Conservation (phyloP, 2,797 vertebrate species). For the Chaetophractus vellerosus region DNA sequence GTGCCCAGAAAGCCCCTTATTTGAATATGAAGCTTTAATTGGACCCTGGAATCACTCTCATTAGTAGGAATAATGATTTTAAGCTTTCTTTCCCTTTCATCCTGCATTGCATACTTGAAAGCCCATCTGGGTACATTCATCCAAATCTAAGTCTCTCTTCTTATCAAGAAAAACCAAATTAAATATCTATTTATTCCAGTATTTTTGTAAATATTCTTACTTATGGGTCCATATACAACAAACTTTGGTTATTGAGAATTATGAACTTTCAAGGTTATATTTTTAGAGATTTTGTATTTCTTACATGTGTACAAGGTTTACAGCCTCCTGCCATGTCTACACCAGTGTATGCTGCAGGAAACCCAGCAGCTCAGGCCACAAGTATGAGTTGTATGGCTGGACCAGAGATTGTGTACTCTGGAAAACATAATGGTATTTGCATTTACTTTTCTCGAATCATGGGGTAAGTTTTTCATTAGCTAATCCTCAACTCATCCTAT, state of each 20-base stretch:
- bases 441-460: conserved; percentile 97
- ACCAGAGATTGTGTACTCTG: conserved; percentile 97
- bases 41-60: not conserved
- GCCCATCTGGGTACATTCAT: not conserved
- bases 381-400: conserved; percentile 92
- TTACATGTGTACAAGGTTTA: conserved; percentile 88
- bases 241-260: conserved; percentile 17
- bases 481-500: not conserved
- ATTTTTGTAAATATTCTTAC: not conserved
- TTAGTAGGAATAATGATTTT: not conserved
- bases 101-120: not conserved
- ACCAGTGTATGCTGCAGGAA: conserved; percentile 89
- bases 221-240: not conserved
- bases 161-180: conserved; percentile 48
- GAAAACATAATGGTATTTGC: conserved; percentile 97
- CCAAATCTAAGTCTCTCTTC: not conserved
- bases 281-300: not conserved
- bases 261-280: not conserved
- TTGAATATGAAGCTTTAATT: not conserved
- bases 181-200: not conserved
- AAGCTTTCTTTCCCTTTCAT: not conserved
- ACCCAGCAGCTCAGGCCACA: conserved; percentile 86
- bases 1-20: not conserved
- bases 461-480: conserved; percentile 91
- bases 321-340: conserved; percentile 90